Base-by-base conservation (phyloP, 2,797 vertebrate species). In the Centropyge bicolor region DNA sequence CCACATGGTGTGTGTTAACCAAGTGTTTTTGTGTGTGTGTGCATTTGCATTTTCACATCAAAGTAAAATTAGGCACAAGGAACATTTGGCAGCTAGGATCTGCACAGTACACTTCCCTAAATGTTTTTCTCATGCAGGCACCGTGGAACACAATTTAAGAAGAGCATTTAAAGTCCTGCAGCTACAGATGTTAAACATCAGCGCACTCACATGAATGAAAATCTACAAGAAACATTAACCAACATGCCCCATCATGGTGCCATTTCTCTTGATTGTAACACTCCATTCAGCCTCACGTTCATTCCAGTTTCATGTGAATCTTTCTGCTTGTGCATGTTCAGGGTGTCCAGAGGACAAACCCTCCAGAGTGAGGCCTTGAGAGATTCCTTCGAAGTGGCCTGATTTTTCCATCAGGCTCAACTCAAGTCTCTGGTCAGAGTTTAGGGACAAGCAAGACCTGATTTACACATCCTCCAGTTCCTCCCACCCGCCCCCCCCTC, bases 381-480 rank as follows among this genome's bases (percentile, higher is more conserved):
- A 81, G 82, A 86, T 90, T 91, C 78, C 63, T 89, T 83, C 46
- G 45, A 51, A 68, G 70, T 54, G 73, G 81, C 77, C 91, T 92
- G 93, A 87, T 93, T 92, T 94, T 91, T 87, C 90, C 90, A 94
- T 93, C 84, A 92, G 74, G 54, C 73, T 61, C 60, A 38, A 46
- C 63, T 90, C 51, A 72, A 74, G 64, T 89, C 82, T 88, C 69
- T 82, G 86, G 77, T 82, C 49, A 31, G 64, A 79, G 72, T 88
- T 86, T 83, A 45, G 73, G 60, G 78, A 73, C 79, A 73, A 86
- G 88, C 54, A 16, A 54, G 66, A 38, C 57, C 76, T 87, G 89
- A 91, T 91, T 91, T 89, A 90, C 81, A 66, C 86, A 86, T 87
- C 74, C 76, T 84, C 56, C 41, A n/a, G 13, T 49, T 36, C 77